Base-by-base conservation (phyloP, 2,797 vertebrate genomes). In the Echeneis naucrates region DNA sequence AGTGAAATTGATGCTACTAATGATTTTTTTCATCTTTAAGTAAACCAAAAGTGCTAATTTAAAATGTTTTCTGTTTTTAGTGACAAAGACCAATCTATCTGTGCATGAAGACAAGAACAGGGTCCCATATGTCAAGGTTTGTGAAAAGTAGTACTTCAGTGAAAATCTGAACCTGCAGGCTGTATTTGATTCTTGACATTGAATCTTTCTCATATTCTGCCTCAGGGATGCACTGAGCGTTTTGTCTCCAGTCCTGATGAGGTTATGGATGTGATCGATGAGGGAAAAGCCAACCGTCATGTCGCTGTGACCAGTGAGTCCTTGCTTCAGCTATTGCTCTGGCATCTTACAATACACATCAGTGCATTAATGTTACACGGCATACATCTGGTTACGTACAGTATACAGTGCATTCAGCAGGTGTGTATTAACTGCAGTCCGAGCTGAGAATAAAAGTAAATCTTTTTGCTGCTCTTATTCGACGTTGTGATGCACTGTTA, bases 161-260 rank as follows among this genome's bases (percentile, higher is more conserved):
- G 10, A 72, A 50, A 51, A 48, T 56, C 5, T 48, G n/a, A n/a
- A 17, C 59, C 17, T 38, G 6, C 53, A 6, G 48, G 55, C 11
- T 69, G 8, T 13, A 55, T 59, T 26, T 58, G 6, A 42, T 63
- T 19, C 30, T 21, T 8, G 1, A 53, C 19, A 33, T 55, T 50
- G 33, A 78, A 19, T 40, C 37, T 56, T 33, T 48, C 17, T 75
- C 23, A 16, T 65, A 14, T 47, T 61, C 33, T 56, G 14, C 66
- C n/a, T 61, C 64, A 99, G 98, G 98, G 98, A 21, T 99, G 98
- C 75, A 99, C 98, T 7, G 98, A 99, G 85, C 93, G 98, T 62
- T 99, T 99, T 80, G 98, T 99, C n/a, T 99, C 97, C 68, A 99
- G 98, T 82, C 98, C 98, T 0, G 98, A 99, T 38, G 98, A 99